Evolutionary conservation across 2,888 invertebrate genomes (phyloP).

Genomic region (Nycteola revayana): DNA sequence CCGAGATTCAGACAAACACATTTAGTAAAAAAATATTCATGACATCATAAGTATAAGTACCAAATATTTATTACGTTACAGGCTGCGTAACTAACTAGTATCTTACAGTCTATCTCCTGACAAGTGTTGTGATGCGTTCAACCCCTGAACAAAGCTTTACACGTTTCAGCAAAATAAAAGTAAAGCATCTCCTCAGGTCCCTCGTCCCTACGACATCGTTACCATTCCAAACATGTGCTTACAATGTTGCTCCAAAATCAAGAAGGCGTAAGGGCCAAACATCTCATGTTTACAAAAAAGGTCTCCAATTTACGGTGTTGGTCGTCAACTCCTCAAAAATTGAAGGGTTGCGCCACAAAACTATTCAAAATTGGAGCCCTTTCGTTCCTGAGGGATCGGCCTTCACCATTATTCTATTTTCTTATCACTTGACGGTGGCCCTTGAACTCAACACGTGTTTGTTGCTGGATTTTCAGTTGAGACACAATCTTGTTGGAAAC

Average conservation of each 20-base stretch:
- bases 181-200: too few relatives aligned
- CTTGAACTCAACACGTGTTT: constrained; percentile 20
- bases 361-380: constrained; percentile 38
- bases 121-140: too few relatives aligned
- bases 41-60: too few relatives aligned
- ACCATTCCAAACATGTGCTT: constrained; percentile 2
- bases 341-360: constrained; percentile 40
- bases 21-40: too few relatives aligned
- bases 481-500: too few relatives aligned
- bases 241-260: neutral
- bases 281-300: constrained; percentile 29
- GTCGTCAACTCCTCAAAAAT: constrained; percentile 1
- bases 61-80: too few relatives aligned
- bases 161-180: too few relatives aligned
- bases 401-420: constrained; percentile 42
- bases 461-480: constrained; percentile 5
- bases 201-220: neutral
- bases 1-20: too few relatives aligned
- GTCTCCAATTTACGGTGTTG: constrained; percentile 30
- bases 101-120: too few relatives aligned
- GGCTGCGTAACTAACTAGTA: too few relatives aligned
- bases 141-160: too few relatives aligned
- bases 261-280: neutral
- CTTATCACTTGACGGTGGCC: constrained; percentile 33
- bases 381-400: constrained; percentile 14